Evolutionary conservation across 2,888 invertebrate species (phyloP).

Genomic region (Polyommatus icarus): DNA sequence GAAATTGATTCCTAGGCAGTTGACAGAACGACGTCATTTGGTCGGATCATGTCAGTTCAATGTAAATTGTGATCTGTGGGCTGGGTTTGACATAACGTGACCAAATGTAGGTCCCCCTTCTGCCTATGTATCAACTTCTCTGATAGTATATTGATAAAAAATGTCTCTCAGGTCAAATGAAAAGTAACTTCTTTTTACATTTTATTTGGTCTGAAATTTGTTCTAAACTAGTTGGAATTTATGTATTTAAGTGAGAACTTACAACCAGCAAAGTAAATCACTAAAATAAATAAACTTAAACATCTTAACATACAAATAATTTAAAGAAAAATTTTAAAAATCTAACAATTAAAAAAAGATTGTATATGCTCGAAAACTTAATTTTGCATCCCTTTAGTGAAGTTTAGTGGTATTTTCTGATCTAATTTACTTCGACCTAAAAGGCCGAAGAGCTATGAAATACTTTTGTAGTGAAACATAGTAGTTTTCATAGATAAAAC

Average conservation of each 20-base stretch:
- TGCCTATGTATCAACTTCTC: too few relatives aligned
- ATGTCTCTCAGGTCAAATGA: too few relatives aligned
- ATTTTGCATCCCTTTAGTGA: slow-evolving; percentile 12
- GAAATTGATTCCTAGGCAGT: too few relatives aligned
- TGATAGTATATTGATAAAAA: too few relatives aligned
- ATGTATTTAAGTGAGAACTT: neutral
- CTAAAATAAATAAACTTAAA: neutral
- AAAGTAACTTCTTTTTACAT: neutral
- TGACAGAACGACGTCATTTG: too few relatives aligned
- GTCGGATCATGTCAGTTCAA: too few relatives aligned
- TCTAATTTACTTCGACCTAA: neutral
- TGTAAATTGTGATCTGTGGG: too few relatives aligned
- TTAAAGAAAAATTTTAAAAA: too few relatives aligned
- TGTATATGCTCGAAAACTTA: neutral
- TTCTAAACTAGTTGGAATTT: neutral
- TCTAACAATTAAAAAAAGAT: neutral
- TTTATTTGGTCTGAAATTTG: neutral
- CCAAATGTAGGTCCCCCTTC: too few relatives aligned
- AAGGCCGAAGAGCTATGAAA: neutral
- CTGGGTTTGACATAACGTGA: too few relatives aligned
- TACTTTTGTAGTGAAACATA: neutral
- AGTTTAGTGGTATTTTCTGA: neutral
- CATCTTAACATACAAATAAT: too few relatives aligned
- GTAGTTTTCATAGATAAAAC: neutral
- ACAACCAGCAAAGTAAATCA: neutral